These are phyloP conservation scores for Heliconius ethilla DNA, from an alignment of 2,888 invertebrate genomes.

Conservation along the genomic window DNA sequence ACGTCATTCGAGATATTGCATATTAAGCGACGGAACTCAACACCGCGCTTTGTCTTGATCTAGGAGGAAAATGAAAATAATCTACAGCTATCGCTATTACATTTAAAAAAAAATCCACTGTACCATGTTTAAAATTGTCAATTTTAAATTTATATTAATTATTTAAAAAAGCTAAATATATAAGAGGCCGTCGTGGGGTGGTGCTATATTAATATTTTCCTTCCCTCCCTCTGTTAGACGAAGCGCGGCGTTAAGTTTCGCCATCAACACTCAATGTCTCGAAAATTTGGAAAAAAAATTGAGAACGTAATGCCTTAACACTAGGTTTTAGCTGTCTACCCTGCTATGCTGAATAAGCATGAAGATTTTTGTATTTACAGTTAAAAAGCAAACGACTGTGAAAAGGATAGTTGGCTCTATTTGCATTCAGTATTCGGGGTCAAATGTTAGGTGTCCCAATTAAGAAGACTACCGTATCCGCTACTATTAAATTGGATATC, in stretches of 20 bases:
- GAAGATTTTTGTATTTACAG: background rate
- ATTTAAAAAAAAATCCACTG: no score
- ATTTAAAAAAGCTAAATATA: no score
- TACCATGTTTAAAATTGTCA: no score
- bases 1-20: background rate
- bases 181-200: no score
- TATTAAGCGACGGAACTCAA: background rate
- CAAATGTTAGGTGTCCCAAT: slow-evolving; percentile 45
- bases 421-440: slow-evolving; percentile 31
- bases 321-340: no score
- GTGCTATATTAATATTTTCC: no score
- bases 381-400: slow-evolving; percentile 5
- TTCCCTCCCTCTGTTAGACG: no score
- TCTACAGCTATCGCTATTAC: no score
- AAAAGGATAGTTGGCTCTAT: slow-evolving; percentile 25
- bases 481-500: slow-evolving; percentile 38
- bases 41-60: background rate
- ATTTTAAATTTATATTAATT: no score
- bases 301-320: background rate
- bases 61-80: background rate
- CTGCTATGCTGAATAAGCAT: background rate
- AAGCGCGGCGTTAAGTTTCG: no score
- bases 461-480: slow-evolving; percentile 35
- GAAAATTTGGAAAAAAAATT: no score
- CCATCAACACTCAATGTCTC: no score